Evolutionary conservation across 1,140 invertebrate species (phyloP), one percentile per base, ranked within the genome.

Genomic region (Bombus turneri): DNA sequence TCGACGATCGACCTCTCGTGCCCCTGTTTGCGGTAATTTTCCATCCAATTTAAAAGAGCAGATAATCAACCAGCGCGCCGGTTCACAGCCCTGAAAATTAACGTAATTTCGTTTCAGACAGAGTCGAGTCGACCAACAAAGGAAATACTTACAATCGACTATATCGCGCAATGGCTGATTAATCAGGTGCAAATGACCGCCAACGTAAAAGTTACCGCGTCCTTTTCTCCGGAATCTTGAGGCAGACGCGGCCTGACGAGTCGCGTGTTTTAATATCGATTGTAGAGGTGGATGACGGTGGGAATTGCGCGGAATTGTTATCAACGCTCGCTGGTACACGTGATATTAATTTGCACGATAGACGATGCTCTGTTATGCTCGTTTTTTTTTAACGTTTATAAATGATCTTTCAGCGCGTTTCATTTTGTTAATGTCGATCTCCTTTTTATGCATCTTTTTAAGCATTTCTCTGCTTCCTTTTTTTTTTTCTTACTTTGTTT

Each of bases 181-280:
- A 74, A 74, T 47, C 72, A 13, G 39, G 3, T n/a, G 72, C 39
- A 31, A 74, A 74, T 47, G 41, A 18, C 18, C 9, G 28, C 28
- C 1, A 41, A 10, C 15, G 66, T 69, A 18, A 34, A 22, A 25
- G 37, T 1, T 12, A 0, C 22, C 18, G 10, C 22, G 2, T 2
- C 8, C 39, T 39, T 69, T 39, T 69, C 37, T 22, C 2, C 9
- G 34, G 68, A 9, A 39, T 37, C 68, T 69, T 13, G 68, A 69
- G 34, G 1, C 22, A 69, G 68, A 37, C 22, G 66, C 22, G 22
- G 10, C 2, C 15, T 34, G 18, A 69, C 34, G 18, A 25, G 2
- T 34, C 68, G 68, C 34, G 34, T 69, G 66, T 68, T 68, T 68
- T 68, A 68, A 73, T 73, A 73, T 41, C 71, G 71, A 73, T 73